Percentiles rank a stretch among this genome's conserved stretches.
Conservation (phyloP, 2,797 vertebrate genomes). For the Apogon talboti region DNA sequence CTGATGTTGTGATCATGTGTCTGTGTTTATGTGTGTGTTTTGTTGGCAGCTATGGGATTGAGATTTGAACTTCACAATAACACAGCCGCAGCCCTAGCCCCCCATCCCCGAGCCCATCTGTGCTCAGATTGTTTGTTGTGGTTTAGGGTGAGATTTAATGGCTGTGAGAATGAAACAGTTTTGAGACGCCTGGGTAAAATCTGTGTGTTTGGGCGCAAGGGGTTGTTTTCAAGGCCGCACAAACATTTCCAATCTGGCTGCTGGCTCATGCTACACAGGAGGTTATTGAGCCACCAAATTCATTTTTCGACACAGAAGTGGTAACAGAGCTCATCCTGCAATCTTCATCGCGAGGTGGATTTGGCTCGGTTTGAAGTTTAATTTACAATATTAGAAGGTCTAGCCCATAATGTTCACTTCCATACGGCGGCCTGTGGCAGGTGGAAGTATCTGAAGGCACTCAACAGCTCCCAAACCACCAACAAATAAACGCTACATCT, state of each 20-base stretch:
- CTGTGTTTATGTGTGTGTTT: slow-evolving; percentile 15
- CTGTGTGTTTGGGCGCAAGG: slow-evolving; percentile 42
- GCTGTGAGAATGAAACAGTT: slow-evolving; percentile 53
- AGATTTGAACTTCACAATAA: slow-evolving; percentile 29
- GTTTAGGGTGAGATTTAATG: slow-evolving; percentile 58
- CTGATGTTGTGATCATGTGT: slow-evolving; percentile 14
- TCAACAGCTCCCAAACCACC: too few species aligned
- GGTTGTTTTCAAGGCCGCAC: slow-evolving; percentile 50
- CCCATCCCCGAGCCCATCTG: slow-evolving; percentile 47
- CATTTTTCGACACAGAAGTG: slow-evolving; percentile 12
- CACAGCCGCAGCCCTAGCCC: neutral
- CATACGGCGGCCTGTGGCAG: too few species aligned
- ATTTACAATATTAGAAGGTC: neutral
- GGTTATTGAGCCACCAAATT: slow-evolving; percentile 4
- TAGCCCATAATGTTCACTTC: too few species aligned
- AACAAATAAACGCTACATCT: too few species aligned
- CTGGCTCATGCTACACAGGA: slow-evolving; percentile 31
- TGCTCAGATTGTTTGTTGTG: slow-evolving; percentile 61
- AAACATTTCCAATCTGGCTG: slow-evolving; percentile 48
- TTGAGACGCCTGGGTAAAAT: slow-evolving; percentile 47
- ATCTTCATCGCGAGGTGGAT: too few species aligned
- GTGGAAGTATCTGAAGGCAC: too few species aligned
- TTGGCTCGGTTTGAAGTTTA: neutral
- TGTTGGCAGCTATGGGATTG: slow-evolving; percentile 27
- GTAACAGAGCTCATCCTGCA: neutral